phyloP scores from a whole-genome alignment of 2,113 vertebrate genomes.

The Podarcis raffonei region DNA sequence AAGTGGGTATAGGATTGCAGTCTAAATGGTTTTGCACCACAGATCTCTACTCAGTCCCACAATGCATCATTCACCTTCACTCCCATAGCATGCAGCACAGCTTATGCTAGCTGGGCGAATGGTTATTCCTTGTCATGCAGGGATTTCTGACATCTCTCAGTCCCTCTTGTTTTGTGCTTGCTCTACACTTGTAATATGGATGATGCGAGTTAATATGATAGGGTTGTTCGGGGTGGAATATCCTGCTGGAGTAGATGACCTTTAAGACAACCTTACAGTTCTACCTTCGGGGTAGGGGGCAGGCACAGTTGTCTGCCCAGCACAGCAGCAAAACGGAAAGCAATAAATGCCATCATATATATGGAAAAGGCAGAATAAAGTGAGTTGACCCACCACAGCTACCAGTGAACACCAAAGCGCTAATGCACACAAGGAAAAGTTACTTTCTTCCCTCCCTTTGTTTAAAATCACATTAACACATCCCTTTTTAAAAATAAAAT shows the following conservation, averaged over 20 bases:
- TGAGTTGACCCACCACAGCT: neutral
- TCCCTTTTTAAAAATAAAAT: neutral
- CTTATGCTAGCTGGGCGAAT: no score
- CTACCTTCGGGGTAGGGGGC: neutral
- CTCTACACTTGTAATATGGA: neutral
- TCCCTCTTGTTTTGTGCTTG: neutral
- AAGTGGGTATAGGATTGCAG: neutral
- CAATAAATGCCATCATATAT: neutral
- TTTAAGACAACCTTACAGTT: neutral
- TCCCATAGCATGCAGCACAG: neutral
- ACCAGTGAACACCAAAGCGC: neutral
- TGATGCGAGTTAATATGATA: neutral
- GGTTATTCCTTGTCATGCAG: no score
- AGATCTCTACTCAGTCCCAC: neutral
- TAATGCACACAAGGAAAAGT: neutral
- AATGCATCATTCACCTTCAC: neutral
- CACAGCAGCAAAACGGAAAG: neutral
- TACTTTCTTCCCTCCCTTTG: neutral
- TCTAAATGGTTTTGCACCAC: neutral
- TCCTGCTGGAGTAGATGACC: neutral
- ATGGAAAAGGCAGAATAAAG: neutral
- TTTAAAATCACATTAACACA: neutral
- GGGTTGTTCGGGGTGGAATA: neutral
- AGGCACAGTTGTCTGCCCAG: neutral
- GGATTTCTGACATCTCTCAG: no score